phyloP scores from a whole-genome alignment of 2,113 vertebrate species.

The Probosciger aterrimus region DNA sequence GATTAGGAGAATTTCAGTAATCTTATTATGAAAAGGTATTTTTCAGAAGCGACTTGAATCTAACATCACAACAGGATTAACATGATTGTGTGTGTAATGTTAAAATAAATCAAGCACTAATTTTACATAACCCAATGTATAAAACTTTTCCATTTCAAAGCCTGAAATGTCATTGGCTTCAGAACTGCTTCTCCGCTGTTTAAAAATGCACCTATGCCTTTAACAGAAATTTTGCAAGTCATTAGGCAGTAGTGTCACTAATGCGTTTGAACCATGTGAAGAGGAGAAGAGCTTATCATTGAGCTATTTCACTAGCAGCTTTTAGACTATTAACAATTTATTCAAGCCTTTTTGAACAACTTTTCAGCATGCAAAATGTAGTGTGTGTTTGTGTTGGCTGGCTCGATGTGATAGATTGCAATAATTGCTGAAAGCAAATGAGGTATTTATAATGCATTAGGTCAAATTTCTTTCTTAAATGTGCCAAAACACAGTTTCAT shows the following conservation, averaged over 20 bases:
- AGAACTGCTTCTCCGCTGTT: not conserved
- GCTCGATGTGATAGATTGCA: conserved; percentile 33
- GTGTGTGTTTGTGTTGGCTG: not conserved
- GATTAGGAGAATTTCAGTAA: not conserved
- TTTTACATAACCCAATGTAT: not conserved
- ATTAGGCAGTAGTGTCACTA: conserved; percentile 12
- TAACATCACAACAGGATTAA: not conserved
- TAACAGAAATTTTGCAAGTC: conserved; percentile 27
- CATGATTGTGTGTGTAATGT: not conserved
- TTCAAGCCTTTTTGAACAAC: conserved; percentile 9
- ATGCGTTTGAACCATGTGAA: not conserved
- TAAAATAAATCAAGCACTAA: not conserved
- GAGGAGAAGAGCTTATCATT: conserved; percentile 8
- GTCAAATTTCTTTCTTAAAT: not conserved
- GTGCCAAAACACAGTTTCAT: conserved; percentile 22
- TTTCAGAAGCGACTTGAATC: not conserved
- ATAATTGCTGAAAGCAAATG: conserved; percentile 38
- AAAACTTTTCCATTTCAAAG: not conserved
- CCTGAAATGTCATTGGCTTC: not conserved
- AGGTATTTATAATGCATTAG: conserved; percentile 44
- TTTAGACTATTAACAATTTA: conserved; percentile 29
- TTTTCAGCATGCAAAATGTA: conserved; percentile 21
- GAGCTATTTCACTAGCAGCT: conserved; percentile 4
- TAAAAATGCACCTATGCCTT: conserved; percentile 2
- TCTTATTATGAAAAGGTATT: not conserved